Evolutionary conservation across 1,140 invertebrate genomes (phyloP).

Genomic region (Aricia agestis): DNA sequence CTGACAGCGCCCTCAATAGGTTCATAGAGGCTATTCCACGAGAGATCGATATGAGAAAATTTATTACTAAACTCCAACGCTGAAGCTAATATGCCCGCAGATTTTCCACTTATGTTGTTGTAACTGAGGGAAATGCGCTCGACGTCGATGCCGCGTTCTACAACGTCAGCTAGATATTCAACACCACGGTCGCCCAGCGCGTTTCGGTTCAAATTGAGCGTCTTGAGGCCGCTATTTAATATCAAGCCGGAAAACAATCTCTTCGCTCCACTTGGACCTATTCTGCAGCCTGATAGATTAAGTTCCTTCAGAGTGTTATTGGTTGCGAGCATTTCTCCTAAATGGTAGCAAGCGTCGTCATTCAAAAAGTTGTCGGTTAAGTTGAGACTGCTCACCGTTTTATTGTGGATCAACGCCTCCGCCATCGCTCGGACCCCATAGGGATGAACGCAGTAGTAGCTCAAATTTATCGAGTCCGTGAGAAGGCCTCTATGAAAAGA

Average conservation of each 20-base stretch:
- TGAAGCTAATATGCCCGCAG: slow-evolving; percentile 47
- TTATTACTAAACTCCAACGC: slow-evolving; percentile 61
- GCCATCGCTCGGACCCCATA: slow-evolving; percentile 59
- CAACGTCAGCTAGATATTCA: slow-evolving; percentile 41
- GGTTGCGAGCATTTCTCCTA: slow-evolving; percentile 60
- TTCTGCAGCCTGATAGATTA: slow-evolving; percentile 66
- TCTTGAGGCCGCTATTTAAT: slow-evolving; percentile 42
- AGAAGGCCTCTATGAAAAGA: slow-evolving; percentile 55
- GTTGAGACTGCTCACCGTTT: slow-evolving; percentile 51
- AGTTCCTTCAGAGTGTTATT: slow-evolving; percentile 59
- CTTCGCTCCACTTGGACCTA: slow-evolving; percentile 57
- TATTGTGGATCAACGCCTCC: slow-evolving; percentile 58
- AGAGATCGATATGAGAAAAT: slow-evolving; percentile 65
- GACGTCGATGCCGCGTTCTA: slow-evolving; percentile 52
- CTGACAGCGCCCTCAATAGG: slow-evolving; percentile 31
- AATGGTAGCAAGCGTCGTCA: slow-evolving; percentile 57
- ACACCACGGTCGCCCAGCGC: slow-evolving; percentile 59
- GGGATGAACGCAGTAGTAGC: slow-evolving; percentile 67
- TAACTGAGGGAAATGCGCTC: slow-evolving; percentile 58
- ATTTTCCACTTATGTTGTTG: slow-evolving; percentile 59
- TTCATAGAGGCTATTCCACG: slow-evolving; percentile 66
- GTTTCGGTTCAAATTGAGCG: slow-evolving; percentile 63
- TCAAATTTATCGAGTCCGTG: slow-evolving; percentile 58
- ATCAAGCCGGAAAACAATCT: slow-evolving; percentile 46
- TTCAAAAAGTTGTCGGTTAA: slow-evolving; percentile 68